Percentiles rank a stretch among this genome's conserved stretches.
Evolutionary conservation across 2,888 invertebrate species (phyloP).

Genomic region (Adelognathus sp.): DNA sequence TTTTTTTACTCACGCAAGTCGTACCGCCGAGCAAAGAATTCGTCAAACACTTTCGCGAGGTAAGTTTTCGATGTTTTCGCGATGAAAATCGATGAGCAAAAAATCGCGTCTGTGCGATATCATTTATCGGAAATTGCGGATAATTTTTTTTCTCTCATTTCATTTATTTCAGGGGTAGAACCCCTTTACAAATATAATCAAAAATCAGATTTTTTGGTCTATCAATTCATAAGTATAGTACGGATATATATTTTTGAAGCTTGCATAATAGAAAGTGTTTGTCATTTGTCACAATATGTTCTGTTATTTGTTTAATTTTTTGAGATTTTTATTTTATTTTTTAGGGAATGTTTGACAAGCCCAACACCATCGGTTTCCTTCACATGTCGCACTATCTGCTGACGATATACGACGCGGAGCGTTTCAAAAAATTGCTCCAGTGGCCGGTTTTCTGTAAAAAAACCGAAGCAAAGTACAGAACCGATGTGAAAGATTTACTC

Average conservation of each 20-base stretch:
- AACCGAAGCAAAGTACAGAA: conserved; percentile 75
- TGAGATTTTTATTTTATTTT: conserved; percentile 41
- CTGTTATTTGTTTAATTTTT: conserved; percentile 18
- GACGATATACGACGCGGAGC: conserved; percentile 71
- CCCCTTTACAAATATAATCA: too few species aligned
- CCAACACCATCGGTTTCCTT: conserved; percentile 76
- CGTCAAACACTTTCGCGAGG: conserved; percentile 71
- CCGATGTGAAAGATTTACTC: conserved; percentile 72
- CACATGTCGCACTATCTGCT: conserved; percentile 74
- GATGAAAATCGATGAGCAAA: too few species aligned
- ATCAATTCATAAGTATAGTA: too few species aligned
- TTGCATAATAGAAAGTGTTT: background rate
- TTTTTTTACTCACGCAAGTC: conserved; percentile 70
- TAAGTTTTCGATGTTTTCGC: too few species aligned
- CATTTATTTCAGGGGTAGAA: too few species aligned
- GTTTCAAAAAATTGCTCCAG: conserved; percentile 69
- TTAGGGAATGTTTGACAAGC: conserved; percentile 78
- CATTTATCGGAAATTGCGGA: too few species aligned
- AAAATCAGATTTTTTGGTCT: too few species aligned
- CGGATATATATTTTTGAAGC: too few species aligned
- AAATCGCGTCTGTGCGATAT: too few species aligned
- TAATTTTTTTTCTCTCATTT: too few species aligned
- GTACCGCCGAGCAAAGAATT: conserved; percentile 73
- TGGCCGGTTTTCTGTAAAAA: conserved; percentile 77
- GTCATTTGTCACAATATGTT: background rate